phyloP scores from a whole-genome alignment of 2,888 invertebrate species.

The Leptinotarsa peninsularis region DNA sequence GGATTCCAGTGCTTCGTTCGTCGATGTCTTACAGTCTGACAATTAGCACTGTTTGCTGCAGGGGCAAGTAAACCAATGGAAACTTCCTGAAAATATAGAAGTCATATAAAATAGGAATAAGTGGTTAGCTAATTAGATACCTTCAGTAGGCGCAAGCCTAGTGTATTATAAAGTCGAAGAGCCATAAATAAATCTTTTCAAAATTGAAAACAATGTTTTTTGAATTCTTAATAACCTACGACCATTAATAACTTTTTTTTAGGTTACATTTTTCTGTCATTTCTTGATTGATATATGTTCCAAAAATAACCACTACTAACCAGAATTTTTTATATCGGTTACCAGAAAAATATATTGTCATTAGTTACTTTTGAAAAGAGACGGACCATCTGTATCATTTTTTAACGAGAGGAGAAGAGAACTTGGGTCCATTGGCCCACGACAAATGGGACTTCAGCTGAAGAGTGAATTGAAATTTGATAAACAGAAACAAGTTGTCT shows the following conservation, averaged over 20 bases:
- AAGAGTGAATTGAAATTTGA: too few relatives aligned
- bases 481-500: too few relatives aligned
- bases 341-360: too few relatives aligned
- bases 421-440: too few relatives aligned
- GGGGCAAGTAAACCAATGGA: constrained; percentile 46
- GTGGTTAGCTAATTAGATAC: constrained; percentile 36
- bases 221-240: background rate
- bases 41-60: constrained; percentile 57
- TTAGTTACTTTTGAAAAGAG: too few relatives aligned
- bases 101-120: background rate
- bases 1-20: constrained; percentile 82
- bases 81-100: constrained; percentile 43
- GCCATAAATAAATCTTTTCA: constrained; percentile 42
- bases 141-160: constrained; percentile 51
- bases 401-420: too few relatives aligned
- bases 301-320: too few relatives aligned
- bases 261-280: too few relatives aligned
- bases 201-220: background rate
- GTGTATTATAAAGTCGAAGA: constrained; percentile 45
- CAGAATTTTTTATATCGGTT: too few relatives aligned
- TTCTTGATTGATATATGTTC: too few relatives aligned
- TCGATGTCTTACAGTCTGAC: constrained; percentile 61
- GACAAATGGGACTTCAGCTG: too few relatives aligned
- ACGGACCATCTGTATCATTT: too few relatives aligned
- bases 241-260: background rate